Evolutionary conservation across 2,113 vertebrate species (phyloP), one percentile per base, ranked within the genome.

Genomic region (Psephotus haematonotus): DNA sequence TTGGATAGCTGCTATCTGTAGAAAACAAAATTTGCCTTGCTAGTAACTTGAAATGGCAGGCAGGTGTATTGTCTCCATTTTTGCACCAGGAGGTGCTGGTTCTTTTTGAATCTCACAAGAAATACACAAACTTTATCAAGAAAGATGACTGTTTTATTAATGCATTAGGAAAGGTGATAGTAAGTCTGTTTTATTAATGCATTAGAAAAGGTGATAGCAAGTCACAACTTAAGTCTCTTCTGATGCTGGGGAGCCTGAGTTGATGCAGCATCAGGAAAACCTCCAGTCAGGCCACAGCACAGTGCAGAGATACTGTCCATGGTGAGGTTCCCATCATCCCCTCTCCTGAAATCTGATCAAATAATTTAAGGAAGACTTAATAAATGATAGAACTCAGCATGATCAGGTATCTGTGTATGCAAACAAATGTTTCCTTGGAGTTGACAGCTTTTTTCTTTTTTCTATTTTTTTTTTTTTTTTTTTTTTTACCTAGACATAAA

Each of bases 401-500:
- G 7, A 52, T 4, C 35, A 43, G 16, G 2, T 82, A 49, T 4
- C 10, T 72, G 4, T 64, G 13, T 65, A 46, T 77, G 44, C 22
- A 79, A 60, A 76, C 76, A 77, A 63, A 75, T 37, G 5, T 84
- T 92, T 84, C 27, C 91, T 67, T 63, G 35, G 28, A 79, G 23
- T 57, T 95, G 28, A 87, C n/a, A 81, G 10, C 1, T 60, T 71
- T 35, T 57, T 19, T 57, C 13, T 57, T 57, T n/a, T 9, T 5
- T 14, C 23, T 47, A 92, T 29, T 82, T 96, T 13, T 57, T 22
- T 57, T 57, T 33, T 9, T 5, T 13, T n/a, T 47, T 93, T 29
- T 82, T 97, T 97, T 96, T 92, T 78, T 57, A 95, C 96, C 67
- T 97, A 99, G 99, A 99, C 97, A 99, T 99, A 96, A 99, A 99